phyloP scores from a whole-genome alignment of 2,888 invertebrate species.

The Fragum fragum region DNA sequence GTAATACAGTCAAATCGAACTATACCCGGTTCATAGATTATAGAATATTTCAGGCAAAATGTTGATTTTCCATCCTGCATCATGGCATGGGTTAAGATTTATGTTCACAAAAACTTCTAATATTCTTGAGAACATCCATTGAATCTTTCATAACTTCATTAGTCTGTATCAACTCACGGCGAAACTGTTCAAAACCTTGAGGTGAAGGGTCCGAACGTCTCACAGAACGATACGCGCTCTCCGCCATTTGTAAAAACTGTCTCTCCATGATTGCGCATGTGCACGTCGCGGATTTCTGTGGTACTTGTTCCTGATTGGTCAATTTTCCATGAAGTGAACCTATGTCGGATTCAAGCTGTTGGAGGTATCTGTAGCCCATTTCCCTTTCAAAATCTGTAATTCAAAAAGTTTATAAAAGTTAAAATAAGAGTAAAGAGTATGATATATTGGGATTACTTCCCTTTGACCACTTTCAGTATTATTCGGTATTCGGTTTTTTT shows the following conservation, averaged over 20 bases:
- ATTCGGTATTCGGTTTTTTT: too few relatives aligned
- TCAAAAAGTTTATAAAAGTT: neutral
- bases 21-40: too few relatives aligned
- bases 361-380: slow-evolving; percentile 66
- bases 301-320: slow-evolving; percentile 57
- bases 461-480: neutral
- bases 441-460: neutral
- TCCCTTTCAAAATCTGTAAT: slow-evolving; percentile 65
- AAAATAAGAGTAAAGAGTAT: neutral
- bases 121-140: slow-evolving; percentile 71
- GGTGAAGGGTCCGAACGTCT: slow-evolving; percentile 70
- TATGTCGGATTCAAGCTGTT: slow-evolving; percentile 66
- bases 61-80: too few relatives aligned
- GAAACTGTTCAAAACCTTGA: slow-evolving; percentile 74
- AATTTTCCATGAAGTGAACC: slow-evolving; percentile 59
- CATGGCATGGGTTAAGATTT: slow-evolving; percentile 39
- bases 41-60: too few relatives aligned
- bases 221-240: slow-evolving; percentile 74
- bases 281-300: slow-evolving; percentile 67
- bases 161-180: slow-evolving; percentile 73
- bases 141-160: slow-evolving; percentile 75
- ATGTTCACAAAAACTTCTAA: slow-evolving; percentile 75
- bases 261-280: slow-evolving; percentile 77
- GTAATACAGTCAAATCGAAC: too few relatives aligned
- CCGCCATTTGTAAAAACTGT: slow-evolving; percentile 77